Evolutionary conservation across 2,797 vertebrate genomes (phyloP), one percentile per base, ranked within the genome.

Genomic region (Hyperoplus lanceolatus): DNA sequence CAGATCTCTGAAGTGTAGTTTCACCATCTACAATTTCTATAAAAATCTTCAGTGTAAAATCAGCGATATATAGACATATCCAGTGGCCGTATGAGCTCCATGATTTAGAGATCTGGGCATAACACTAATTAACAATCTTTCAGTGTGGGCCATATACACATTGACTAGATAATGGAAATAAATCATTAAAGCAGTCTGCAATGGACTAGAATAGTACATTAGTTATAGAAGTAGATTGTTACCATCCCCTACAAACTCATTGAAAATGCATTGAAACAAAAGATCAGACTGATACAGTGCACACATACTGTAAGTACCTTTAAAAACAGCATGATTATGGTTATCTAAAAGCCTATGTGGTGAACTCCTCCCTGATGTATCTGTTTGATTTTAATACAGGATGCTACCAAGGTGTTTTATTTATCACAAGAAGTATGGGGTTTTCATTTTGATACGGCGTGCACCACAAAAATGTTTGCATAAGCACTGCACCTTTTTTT

Each of bases 101-200:
- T 77, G 70, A 82, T 86, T 82, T 60, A 84, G 67, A 73, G 46
- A 42, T 75, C 62, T 76, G 49, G 70, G 69, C 82, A 76, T 83
- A 81, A 70, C 50, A 29, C 63, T 80, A 81, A 85, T 87, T 78
- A 82, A 73, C 60, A 80, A 54, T 54, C 53, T 70, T 81, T 45
- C 60, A 74, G 16, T 59, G 65, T 59, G 65, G 48, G 42, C 56
- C 50, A 66, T 65, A 80, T 70, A 69, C 63, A 82, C 70, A 29
- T 29, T 59, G 53, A 70, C 45, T 13, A 66, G 51, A 83, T 65
- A 76, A 80, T 64, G 36, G 67, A 70, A 73, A 76, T 79, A 59
- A 73, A 70, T 80, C 16, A 61, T 79, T 54, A 43, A 42, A 76
- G 39, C 57, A 48, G 36, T 70, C 73, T 63, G 53, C 54, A 50